Conservation (phyloP, 1,140 invertebrate genomes). For the Panagrolaimus sp. region DNA sequence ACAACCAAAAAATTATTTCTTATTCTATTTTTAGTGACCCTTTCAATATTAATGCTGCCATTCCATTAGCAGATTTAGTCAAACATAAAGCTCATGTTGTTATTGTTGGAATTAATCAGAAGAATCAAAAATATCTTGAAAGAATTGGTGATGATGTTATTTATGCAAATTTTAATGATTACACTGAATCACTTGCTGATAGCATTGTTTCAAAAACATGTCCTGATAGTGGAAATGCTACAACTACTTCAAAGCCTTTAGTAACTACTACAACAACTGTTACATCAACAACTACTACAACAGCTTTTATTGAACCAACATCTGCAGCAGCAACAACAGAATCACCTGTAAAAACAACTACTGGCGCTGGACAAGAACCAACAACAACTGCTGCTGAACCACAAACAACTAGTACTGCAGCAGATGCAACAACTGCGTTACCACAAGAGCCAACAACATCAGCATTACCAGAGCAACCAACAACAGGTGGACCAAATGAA, state of each 20-base stretch:
- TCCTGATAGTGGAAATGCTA: background rate
- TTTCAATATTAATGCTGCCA: background rate
- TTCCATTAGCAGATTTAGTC: background rate
- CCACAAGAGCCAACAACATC: background rate
- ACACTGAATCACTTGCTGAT: background rate
- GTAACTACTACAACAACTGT: background rate
- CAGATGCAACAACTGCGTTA: background rate
- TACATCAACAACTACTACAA: background rate
- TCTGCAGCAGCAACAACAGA: background rate
- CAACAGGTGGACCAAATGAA: background rate
- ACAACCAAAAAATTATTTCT: background rate
- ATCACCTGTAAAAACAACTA: background rate
- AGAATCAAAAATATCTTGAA: background rate
- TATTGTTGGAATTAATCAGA: constrained; percentile 7
- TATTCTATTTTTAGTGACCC: background rate
- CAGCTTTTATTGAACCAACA: background rate
- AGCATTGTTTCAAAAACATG: background rate
- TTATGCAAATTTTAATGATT: background rate
- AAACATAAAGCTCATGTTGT: background rate
- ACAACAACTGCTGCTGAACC: background rate
- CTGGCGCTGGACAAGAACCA: background rate
- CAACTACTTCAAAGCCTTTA: background rate
- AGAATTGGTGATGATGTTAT: background rate
- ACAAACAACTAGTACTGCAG: background rate
- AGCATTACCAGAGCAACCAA: background rate